Percentiles rank a stretch among this genome's conserved stretches.
Evolutionary conservation across 2,797 vertebrate genomes (phyloP).

Genomic region (Glyptemys insculpta): DNA sequence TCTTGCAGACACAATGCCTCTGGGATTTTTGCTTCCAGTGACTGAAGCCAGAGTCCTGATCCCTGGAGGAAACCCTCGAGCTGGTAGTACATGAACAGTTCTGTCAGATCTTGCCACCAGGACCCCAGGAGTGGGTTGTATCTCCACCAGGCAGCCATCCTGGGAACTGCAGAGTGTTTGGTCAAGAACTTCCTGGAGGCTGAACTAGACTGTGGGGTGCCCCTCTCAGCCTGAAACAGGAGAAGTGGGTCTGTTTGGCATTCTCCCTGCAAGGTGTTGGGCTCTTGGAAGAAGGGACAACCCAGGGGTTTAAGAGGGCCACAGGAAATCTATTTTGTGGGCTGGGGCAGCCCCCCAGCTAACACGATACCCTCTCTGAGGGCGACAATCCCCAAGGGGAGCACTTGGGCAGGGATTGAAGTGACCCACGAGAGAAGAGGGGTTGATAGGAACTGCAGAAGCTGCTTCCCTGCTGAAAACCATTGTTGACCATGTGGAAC

Average conservation of each 20-base stretch:
- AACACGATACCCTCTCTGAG: not conserved
- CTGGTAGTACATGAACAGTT: not conserved
- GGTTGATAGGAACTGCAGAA: not conserved
- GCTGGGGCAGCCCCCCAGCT: not conserved
- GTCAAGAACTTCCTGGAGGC: not conserved
- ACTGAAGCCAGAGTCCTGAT: not conserved
- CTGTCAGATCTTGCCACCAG: too few species aligned
- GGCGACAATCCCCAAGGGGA: not conserved
- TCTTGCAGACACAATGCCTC: not conserved
- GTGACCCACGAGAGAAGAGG: not conserved
- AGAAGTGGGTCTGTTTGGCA: not conserved
- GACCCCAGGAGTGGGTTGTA: too few species aligned
- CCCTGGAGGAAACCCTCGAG: not conserved
- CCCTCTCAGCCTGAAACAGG: not conserved
- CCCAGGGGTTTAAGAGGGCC: not conserved
- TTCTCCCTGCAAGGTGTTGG: not conserved
- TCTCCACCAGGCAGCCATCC: not conserved
- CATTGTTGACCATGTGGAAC: not conserved
- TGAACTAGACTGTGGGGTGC: not conserved
- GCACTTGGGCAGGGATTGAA: not conserved
- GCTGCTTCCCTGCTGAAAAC: not conserved
- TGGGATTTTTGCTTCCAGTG: not conserved
- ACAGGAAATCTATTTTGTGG: not conserved
- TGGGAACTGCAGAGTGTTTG: not conserved
- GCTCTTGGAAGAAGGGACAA: not conserved